Conservation (phyloP, 2,888 invertebrate species). For the Sarcophaga carnaria region DNA sequence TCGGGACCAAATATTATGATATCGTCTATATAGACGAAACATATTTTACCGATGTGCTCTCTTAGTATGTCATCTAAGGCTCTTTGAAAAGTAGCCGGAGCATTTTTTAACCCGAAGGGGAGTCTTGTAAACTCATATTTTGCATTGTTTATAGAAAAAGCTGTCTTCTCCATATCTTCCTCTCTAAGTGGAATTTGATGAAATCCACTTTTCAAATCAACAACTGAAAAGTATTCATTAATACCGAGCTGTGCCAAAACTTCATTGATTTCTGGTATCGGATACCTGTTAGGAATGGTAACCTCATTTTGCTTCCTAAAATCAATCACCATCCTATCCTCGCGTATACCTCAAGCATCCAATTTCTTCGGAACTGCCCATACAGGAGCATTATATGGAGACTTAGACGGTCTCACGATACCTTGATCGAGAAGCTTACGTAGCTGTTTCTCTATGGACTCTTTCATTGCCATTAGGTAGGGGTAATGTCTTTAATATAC, state of each 20-base stretch:
- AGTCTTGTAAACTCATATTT: no score
- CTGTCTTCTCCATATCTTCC: no score
- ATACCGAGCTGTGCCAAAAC: constrained; percentile 14
- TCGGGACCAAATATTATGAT: constrained; percentile 19
- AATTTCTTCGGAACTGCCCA: constrained; percentile 1
- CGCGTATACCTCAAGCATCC: not conserved
- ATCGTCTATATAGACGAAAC: constrained; percentile 35
- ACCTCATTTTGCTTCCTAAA: constrained; percentile 45
- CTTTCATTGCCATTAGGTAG: constrained; percentile 1
- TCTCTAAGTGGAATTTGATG: no score
- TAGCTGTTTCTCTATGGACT: constrained; percentile 6
- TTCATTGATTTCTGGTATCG: constrained; percentile 35
- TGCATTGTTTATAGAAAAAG: no score
- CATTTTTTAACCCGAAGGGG: no score
- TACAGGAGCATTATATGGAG: constrained; percentile 3
- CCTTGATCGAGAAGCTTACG: not conserved
- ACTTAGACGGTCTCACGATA: constrained; percentile 12
- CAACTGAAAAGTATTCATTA: constrained; percentile 29
- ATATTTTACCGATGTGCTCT: not conserved
- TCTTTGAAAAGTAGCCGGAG: no score
- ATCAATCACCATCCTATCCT: constrained; percentile 33
- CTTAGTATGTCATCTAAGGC: no score
- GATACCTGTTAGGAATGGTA: constrained; percentile 15
- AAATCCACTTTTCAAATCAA: constrained; percentile 6
- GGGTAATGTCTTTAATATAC: not conserved